A percentile compares a stretch with the other conserved stretches of the same genome.
Evolutionary conservation across 2,797 vertebrate genomes (phyloP).

Genomic region (Sandelia bainsii): DNA sequence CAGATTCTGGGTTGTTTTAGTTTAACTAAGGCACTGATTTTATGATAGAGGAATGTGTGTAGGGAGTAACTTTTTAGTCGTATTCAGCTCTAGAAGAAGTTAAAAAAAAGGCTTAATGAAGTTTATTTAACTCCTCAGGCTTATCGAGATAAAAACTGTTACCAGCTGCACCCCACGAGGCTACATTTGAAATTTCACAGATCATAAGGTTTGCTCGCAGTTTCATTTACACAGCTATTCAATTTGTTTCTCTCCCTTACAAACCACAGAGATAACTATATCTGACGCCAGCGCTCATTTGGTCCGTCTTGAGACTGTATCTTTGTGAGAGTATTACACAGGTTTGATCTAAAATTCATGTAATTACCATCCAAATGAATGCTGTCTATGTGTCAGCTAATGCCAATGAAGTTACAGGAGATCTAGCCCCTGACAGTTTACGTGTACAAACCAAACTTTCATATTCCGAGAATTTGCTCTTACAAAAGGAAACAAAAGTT

Average conservation of each 20-base stretch:
- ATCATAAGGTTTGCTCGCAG: slow-evolving; percentile 70
- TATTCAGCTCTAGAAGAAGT: slow-evolving; percentile 76
- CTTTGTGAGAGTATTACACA: slow-evolving; percentile 14
- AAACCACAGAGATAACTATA: slow-evolving; percentile 55
- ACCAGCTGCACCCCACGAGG: slow-evolving; percentile 83
- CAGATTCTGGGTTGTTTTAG: slow-evolving; percentile 44
- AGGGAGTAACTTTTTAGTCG: slow-evolving; percentile 51
- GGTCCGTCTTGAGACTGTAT: slow-evolving; percentile 25
- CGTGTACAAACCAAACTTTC: slow-evolving; percentile 50
- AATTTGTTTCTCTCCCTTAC: slow-evolving; percentile 66
- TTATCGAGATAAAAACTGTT: slow-evolving; percentile 89
- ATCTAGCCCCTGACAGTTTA: slow-evolving; percentile 50
- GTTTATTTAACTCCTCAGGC: slow-evolving; percentile 86
- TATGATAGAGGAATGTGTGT: slow-evolving; percentile 44
- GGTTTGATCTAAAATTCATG: slow-evolving; percentile 47
- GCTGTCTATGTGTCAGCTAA: slow-evolving; percentile 29
- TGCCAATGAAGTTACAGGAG: slow-evolving; percentile 49
- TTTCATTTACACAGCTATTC: slow-evolving; percentile 71
- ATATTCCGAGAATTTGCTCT: slow-evolving; percentile 36
- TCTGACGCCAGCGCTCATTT: slow-evolving; percentile 54
- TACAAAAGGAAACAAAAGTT: slow-evolving; percentile 7
- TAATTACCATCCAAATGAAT: slow-evolving; percentile 50
- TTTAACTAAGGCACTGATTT: slow-evolving; percentile 57
- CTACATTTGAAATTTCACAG: slow-evolving; percentile 77
- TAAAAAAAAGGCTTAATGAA: slow-evolving; percentile 80